Evolutionary conservation across 2,797 vertebrate genomes (phyloP).

Genomic region (Novumbra hubbsi): DNA sequence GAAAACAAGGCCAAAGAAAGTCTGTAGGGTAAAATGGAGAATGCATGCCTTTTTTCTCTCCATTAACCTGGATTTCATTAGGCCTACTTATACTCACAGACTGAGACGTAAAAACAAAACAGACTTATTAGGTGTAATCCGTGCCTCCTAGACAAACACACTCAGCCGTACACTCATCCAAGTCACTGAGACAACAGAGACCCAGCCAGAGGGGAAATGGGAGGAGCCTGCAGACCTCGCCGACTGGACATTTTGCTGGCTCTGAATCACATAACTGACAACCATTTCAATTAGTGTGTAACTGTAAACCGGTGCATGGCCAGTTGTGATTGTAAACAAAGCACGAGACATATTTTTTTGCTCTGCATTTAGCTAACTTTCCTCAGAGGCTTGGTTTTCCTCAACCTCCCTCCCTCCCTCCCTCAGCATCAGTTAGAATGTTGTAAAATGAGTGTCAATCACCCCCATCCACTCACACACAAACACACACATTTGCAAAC

Average conservation of each 20-base stretch:
- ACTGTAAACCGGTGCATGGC: neutral
- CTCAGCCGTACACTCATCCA: neutral
- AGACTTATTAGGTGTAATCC: too few species aligned
- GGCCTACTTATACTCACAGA: neutral
- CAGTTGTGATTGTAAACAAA: neutral
- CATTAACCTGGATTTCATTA: neutral
- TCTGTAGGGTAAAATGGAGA: neutral
- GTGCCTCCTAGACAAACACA: slow-evolving; percentile 3
- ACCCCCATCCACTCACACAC: neutral
- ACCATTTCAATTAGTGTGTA: neutral
- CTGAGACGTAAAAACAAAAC: too few species aligned
- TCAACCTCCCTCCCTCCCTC: neutral
- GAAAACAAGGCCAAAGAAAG: slow-evolving; percentile 30
- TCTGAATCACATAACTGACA: neutral
- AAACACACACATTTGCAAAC: too few species aligned
- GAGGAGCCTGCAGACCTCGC: neutral
- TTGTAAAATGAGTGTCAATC: neutral
- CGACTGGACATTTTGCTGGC: neutral
- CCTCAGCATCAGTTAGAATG: neutral
- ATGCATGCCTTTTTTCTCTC: neutral
- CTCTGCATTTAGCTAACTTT: neutral
- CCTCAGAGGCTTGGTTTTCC: neutral
- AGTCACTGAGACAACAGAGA: neutral
- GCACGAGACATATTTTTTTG: neutral
- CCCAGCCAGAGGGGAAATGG: neutral